Evolutionary conservation across 2,797 vertebrate species (phyloP).

Genomic region (Sylvilagus floridanus): DNA sequence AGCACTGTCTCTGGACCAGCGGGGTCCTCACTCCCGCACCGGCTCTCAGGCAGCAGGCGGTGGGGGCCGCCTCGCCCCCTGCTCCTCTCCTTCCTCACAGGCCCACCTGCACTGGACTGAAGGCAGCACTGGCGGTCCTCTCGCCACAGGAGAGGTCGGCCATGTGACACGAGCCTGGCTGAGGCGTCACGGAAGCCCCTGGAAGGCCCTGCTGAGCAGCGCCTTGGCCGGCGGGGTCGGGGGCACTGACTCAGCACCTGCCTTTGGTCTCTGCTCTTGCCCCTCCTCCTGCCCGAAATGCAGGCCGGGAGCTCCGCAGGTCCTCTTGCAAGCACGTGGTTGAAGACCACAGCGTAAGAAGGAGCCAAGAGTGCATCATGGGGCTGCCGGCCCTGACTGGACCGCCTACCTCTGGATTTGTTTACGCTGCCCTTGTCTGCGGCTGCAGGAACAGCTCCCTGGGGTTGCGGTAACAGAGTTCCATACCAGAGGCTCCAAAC

Average conservation of each 20-base stretch:
- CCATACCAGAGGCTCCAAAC: not conserved
- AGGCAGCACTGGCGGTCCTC: not conserved
- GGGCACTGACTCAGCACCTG: not conserved
- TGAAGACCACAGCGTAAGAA: not conserved
- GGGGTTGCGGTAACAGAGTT: not conserved
- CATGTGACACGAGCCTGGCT: not conserved
- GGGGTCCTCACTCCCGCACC: too few species aligned
- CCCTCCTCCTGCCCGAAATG: not conserved
- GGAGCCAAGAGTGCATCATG: not conserved
- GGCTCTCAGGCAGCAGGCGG: not conserved
- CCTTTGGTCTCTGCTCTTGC: not conserved
- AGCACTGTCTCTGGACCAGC: not conserved
- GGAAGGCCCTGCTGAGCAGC: not conserved
- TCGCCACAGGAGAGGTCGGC: too few species aligned
- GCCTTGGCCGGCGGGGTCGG: not conserved
- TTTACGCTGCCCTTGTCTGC: not conserved
- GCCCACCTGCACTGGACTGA: not conserved
- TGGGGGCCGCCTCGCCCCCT: not conserved
- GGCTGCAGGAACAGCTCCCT: not conserved
- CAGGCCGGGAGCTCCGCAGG: not conserved
- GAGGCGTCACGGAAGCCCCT: rapidly evolving
- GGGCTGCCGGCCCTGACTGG: not conserved
- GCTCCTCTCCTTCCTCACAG: not conserved
- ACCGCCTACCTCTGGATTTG: not conserved
- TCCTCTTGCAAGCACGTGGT: not conserved